phyloP scores from a whole-genome alignment of 2,888 invertebrate genomes.

The Diarsia dahlii region DNA sequence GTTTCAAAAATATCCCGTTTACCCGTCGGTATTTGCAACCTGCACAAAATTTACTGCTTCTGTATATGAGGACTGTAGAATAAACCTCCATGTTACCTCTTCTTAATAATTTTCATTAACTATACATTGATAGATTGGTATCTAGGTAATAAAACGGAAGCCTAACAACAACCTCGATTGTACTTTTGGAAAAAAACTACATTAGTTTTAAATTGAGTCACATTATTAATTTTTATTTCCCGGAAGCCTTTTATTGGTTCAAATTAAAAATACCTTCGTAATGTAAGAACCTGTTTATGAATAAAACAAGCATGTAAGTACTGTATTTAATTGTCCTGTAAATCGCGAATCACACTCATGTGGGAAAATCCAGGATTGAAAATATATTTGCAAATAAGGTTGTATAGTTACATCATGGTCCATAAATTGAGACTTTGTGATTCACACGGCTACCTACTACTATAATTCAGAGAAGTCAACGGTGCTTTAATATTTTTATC shows the following conservation, averaged over 20 bases:
- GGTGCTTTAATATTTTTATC: slow-evolving; percentile 26
- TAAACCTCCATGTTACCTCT: background rate
- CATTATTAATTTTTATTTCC: slow-evolving; percentile 36
- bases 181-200: slow-evolving; percentile 1
- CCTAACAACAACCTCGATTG: slow-evolving; percentile 13
- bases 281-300: slow-evolving; percentile 10
- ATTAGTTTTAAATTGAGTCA: slow-evolving; percentile 30
- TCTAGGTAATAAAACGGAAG: slow-evolving; percentile 10
- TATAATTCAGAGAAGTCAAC: slow-evolving; percentile 37
- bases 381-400: slow-evolving; percentile 12
- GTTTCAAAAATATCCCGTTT: background rate
- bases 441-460: slow-evolving; percentile 16
- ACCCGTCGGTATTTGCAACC: background rate
- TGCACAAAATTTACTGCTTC: background rate
- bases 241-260: slow-evolving; percentile 18
- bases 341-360: background rate
- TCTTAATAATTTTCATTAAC: background rate
- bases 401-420: slow-evolving; percentile 30
- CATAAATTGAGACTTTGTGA: slow-evolving; percentile 39
- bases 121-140: background rate
- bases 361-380: slow-evolving; percentile 38
- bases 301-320: background rate
- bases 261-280: slow-evolving; percentile 34
- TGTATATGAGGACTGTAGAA: no score
- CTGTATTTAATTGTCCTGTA: slow-evolving; percentile 13